Conservation (phyloP, 2,888 invertebrate species). For the Epirrita christyi region DNA sequence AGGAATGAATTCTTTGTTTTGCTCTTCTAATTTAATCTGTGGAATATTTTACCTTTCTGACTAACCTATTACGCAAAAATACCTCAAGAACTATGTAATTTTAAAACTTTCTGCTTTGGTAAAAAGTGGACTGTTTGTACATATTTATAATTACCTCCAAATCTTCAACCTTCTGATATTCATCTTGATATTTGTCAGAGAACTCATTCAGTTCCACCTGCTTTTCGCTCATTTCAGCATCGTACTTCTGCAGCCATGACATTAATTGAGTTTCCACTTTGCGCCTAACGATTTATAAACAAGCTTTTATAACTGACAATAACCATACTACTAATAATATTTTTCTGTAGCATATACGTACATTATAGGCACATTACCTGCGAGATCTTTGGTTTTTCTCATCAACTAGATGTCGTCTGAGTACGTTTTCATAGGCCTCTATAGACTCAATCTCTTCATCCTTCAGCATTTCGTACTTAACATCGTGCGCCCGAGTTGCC, state of each 20-base stretch:
- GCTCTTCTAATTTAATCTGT: conserved; percentile 21
- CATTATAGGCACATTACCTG: conserved; percentile 49
- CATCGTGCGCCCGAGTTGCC: conserved; percentile 72
- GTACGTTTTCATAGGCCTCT: conserved; percentile 69
- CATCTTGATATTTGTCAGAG: conserved; percentile 77
- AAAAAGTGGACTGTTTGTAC: too few species aligned
- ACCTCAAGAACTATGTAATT: too few species aligned
- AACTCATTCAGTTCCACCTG: conserved; percentile 82
- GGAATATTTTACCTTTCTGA: too few species aligned
- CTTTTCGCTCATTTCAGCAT: conserved; percentile 84
- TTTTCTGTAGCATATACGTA: too few species aligned
- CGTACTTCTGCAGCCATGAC: conserved; percentile 86
- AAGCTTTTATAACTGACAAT: too few species aligned
- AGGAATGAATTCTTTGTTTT: conserved; percentile 66
- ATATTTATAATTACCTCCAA: conserved; percentile 61
- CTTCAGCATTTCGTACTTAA: conserved; percentile 73
- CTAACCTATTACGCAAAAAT: too few species aligned
- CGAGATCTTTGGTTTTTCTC: conserved; percentile 83
- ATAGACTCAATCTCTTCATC: conserved; percentile 73
- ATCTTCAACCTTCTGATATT: conserved; percentile 68
- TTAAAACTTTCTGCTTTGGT: too few species aligned
- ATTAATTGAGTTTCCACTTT: conserved; percentile 85
- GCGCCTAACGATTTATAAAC: conserved; percentile 48
- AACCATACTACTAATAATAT: too few species aligned
- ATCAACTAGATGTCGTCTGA: conserved; percentile 74